These are phyloP conservation scores for Brachycybe producta DNA, from an alignment of 2,888 invertebrate species.

Conservation along the genomic window DNA sequence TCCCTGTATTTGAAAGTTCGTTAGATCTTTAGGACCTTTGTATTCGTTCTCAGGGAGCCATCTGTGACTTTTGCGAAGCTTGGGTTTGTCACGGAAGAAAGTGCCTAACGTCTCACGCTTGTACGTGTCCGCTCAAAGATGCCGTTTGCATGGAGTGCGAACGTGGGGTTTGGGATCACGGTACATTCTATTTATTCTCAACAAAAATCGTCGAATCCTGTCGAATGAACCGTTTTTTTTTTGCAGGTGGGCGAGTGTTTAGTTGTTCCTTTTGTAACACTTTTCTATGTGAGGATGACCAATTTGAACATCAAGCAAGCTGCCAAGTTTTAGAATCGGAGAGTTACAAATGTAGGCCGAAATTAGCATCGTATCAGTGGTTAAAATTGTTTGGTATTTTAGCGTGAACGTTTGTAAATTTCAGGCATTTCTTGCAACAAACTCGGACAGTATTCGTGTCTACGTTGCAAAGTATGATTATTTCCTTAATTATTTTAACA, in stretches of 20 bases:
- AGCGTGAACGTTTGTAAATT: no score
- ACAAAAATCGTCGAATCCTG: background rate
- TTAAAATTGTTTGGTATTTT: slow-evolving; percentile 9
- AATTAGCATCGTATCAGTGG: slow-evolving; percentile 16
- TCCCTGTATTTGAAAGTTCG: slow-evolving; percentile 1
- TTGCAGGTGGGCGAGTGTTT: slow-evolving; percentile 45
- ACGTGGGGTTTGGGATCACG: slow-evolving; percentile 90
- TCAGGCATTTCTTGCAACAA: slow-evolving; percentile 85
- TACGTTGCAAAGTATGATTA: slow-evolving; percentile 62
- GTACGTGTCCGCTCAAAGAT: slow-evolving; percentile 75
- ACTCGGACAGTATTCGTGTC: slow-evolving; percentile 85
- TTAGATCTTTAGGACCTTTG: no score
- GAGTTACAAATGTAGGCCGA: slow-evolving; percentile 70
- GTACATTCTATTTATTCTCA: slow-evolving; percentile 34
- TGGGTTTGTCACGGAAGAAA: slow-evolving; percentile 93
- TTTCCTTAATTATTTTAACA: background rate
- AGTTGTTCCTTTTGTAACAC: slow-evolving; percentile 81
- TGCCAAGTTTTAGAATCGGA: slow-evolving; percentile 92
- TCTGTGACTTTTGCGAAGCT: slow-evolving; percentile 94
- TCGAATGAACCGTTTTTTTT: background rate
- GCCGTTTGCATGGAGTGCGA: slow-evolving; percentile 86
- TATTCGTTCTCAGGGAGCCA: slow-evolving; percentile 90
- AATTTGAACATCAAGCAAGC: slow-evolving; percentile 93
- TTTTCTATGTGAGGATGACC: slow-evolving; percentile 79
- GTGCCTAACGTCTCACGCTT: slow-evolving; percentile 79